Conservation (phyloP, 2,888 invertebrate genomes). For the Anticlea derivata region DNA sequence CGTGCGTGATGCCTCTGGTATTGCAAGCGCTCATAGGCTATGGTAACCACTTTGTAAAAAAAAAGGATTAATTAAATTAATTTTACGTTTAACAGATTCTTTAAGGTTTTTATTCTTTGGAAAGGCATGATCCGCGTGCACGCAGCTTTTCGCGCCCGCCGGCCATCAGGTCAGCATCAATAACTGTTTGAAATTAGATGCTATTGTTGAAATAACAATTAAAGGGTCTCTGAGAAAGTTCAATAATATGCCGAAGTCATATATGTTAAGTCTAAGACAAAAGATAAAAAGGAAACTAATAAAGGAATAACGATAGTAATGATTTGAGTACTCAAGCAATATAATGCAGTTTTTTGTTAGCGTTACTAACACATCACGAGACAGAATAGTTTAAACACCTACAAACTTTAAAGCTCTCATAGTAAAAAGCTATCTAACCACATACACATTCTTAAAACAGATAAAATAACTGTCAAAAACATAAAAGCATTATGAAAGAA, state of each 20-base stretch:
- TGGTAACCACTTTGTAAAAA: too few species aligned
- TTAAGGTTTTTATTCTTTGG: slow-evolving; percentile 7
- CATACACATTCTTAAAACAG: not conserved
- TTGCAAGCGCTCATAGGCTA: too few species aligned
- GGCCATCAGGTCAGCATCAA: slow-evolving; percentile 35
- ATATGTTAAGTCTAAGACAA: not conserved
- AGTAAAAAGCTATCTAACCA: not conserved
- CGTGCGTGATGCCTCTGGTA: too few species aligned
- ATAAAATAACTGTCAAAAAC: not conserved
- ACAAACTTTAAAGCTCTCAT: too few species aligned
- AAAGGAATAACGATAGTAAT: too few species aligned
- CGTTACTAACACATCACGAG: too few species aligned
- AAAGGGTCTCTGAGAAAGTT: slow-evolving; percentile 15
- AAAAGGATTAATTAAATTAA: too few species aligned
- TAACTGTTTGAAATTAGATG: slow-evolving; percentile 34
- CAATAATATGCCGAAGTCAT: not conserved
- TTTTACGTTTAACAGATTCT: too few species aligned
- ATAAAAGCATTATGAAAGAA: slow-evolving; percentile 11
- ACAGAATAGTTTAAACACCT: too few species aligned
- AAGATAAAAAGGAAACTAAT: too few species aligned
- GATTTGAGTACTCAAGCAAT: too few species aligned
- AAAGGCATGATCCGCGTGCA: slow-evolving; percentile 31
- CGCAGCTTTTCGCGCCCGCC: slow-evolving; percentile 37
- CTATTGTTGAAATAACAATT: slow-evolving; percentile 27
- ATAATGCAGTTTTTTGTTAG: too few species aligned